Conservation (phyloP, 2,888 invertebrate species). For the Drosophila mettleri region DNA sequence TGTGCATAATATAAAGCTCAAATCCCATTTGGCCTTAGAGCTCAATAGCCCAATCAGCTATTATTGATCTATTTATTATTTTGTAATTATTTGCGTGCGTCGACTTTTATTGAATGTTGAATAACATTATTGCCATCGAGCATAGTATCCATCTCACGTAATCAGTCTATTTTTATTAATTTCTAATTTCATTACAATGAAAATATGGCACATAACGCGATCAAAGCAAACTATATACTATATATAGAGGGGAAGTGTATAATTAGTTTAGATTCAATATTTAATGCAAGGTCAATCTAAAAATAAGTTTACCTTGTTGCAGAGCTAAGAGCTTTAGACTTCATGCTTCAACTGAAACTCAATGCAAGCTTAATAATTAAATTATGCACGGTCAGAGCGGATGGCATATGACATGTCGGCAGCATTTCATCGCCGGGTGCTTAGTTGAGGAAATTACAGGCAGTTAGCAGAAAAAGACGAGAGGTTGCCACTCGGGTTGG, state of each 20-base stretch:
- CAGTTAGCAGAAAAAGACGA: not conserved
- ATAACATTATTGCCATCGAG: not conserved
- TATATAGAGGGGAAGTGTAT: not conserved
- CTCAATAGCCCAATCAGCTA: not conserved
- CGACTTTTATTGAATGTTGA: not conserved
- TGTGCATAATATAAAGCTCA: not conserved
- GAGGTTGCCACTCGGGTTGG: not conserved
- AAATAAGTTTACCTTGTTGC: slow-evolving; percentile 5
- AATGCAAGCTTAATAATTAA: slow-evolving; percentile 25
- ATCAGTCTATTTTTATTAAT: not conserved
- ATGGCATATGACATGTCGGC: slow-evolving; percentile 19
- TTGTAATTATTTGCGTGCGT: not conserved
- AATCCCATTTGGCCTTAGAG: not conserved
- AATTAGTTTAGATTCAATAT: not conserved
- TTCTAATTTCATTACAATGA: not conserved
- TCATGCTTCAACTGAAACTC: slow-evolving; percentile 1
- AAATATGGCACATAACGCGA: not conserved
- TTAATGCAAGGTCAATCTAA: not conserved
- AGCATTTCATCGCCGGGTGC: slow-evolving; percentile 21
- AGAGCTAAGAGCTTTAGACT: slow-evolving; percentile 3
- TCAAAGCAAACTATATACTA: not conserved
- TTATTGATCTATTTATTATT: not conserved
- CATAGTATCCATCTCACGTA: not conserved
- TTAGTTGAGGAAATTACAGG: slow-evolving; percentile 60
- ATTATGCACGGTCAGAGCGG: slow-evolving; percentile 27